Percentiles rank a stretch among this genome's conserved stretches.
phyloP scores from a whole-genome alignment of 2,888 invertebrate genomes.

The Monopis laevigella region DNA sequence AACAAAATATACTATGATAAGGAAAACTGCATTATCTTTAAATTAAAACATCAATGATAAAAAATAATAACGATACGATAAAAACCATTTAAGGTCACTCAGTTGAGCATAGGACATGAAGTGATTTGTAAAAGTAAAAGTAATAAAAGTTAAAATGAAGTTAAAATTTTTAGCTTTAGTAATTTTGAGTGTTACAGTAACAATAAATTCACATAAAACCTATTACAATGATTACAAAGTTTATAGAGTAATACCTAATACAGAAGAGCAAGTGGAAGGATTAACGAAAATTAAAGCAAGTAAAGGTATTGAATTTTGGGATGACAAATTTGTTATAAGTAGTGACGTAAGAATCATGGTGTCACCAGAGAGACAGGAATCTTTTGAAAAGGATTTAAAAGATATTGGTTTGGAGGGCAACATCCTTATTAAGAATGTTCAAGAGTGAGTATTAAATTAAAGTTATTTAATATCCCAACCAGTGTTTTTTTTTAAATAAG shows the following conservation, averaged over 20 bases:
- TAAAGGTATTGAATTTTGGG: constrained; percentile 44
- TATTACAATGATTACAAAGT: constrained; percentile 68
- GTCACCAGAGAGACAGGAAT: constrained; percentile 26
- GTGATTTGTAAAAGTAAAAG: too few species aligned
- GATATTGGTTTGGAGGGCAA: constrained; percentile 24
- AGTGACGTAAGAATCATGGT: constrained; percentile 43
- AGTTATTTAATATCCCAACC: too few species aligned
- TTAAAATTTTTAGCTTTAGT: constrained; percentile 19
- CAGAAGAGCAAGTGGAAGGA: constrained; percentile 47
- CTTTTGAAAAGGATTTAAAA: constrained; percentile 26
- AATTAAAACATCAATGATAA: too few species aligned
- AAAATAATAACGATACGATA: too few species aligned
- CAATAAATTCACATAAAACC: constrained; percentile 25
- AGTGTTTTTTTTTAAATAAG: too few species aligned
- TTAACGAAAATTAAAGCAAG: constrained; percentile 47
- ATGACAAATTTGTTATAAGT: constrained; percentile 32
- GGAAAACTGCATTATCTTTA: too few species aligned
- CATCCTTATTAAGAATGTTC: constrained; percentile 35
- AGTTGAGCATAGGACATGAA: too few species aligned
- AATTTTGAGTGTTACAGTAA: constrained; percentile 19
- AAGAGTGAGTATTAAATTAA: constrained; percentile 38
- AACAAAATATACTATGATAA: too few species aligned
- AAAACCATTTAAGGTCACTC: too few species aligned
- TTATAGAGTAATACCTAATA: constrained; percentile 61
- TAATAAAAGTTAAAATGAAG: neutral